Evolutionary conservation across 2,797 vertebrate genomes (phyloP).

Genomic region (Lacerta viridis): DNA sequence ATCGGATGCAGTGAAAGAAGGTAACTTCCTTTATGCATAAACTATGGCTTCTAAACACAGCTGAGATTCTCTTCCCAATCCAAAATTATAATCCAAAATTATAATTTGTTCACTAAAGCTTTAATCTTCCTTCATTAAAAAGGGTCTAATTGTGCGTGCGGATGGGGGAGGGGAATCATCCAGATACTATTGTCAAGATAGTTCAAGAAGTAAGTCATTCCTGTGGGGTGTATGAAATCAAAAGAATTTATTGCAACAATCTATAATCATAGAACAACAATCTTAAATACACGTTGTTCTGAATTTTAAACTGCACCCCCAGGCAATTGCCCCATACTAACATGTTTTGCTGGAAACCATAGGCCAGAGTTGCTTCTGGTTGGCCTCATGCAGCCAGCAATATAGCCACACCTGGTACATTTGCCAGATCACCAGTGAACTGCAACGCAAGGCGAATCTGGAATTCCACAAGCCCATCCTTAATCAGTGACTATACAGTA

Average conservation of each 20-base stretch:
- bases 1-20: slow-evolving; percentile 55
- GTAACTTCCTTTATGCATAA: slow-evolving; percentile 61
- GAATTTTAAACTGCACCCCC: background rate
- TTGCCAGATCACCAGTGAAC: background rate
- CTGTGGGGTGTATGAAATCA: background rate
- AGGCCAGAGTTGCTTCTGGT: background rate
- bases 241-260: background rate
- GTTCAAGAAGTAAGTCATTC: background rate
- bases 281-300: background rate
- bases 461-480: background rate
- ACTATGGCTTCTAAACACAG: background rate
- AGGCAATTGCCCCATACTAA: background rate
- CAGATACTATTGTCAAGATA: background rate
- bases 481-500: background rate
- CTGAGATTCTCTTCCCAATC: background rate
- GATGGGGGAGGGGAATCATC: background rate
- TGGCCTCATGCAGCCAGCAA: background rate
- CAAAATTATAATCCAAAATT: background rate
- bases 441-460: background rate
- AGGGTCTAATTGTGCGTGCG: background rate
- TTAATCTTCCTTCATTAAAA: background rate
- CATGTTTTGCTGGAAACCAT: background rate
- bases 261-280: background rate
- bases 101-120: background rate
- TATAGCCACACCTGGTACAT: background rate